These are phyloP conservation scores for Crioceris asparagi DNA, from an alignment of 2,888 invertebrate genomes.

Conservation along the genomic window DNA sequence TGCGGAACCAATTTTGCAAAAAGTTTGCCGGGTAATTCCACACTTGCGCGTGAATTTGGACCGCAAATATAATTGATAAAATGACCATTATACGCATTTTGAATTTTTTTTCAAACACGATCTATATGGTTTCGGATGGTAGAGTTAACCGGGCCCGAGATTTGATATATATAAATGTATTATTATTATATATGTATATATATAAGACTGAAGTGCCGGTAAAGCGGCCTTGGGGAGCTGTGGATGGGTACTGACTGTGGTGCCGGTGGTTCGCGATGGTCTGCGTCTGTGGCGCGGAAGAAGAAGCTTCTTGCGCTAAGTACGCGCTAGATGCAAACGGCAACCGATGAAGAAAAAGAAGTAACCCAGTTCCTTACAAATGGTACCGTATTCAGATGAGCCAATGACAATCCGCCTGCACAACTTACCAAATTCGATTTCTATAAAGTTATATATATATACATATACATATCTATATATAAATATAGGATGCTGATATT, in stretches of 20 bases:
- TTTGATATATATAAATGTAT: too few species aligned
- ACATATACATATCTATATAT: too few species aligned
- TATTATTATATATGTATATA: too few species aligned
- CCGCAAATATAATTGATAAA: constrained; percentile 26
- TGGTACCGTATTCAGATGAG: constrained; percentile 31
- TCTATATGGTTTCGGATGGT: neutral
- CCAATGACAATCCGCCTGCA: constrained; percentile 11
- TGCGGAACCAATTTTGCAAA: constrained; percentile 29
- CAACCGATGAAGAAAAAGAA: constrained; percentile 30
- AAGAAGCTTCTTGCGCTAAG: constrained; percentile 10
- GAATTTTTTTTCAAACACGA: too few species aligned
- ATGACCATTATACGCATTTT: constrained; percentile 26
- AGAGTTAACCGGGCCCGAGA: constrained; percentile 11
- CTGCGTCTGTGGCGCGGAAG: constrained; percentile 34
- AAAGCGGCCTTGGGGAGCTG: too few species aligned
- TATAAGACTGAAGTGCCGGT: too few species aligned
- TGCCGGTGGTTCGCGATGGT: constrained; percentile 34
- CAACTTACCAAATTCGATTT: neutral
- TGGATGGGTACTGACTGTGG: constrained; percentile 20
- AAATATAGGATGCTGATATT: too few species aligned
- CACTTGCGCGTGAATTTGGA: constrained; percentile 29
- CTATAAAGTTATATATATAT: too few species aligned
- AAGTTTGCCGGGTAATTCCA: constrained; percentile 33
- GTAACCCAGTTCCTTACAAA: constrained; percentile 38
- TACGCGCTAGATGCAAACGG: constrained; percentile 22